phyloP scores from a whole-genome alignment of 2,113 vertebrate genomes.

The Cyphomyrus discorhynchus region DNA sequence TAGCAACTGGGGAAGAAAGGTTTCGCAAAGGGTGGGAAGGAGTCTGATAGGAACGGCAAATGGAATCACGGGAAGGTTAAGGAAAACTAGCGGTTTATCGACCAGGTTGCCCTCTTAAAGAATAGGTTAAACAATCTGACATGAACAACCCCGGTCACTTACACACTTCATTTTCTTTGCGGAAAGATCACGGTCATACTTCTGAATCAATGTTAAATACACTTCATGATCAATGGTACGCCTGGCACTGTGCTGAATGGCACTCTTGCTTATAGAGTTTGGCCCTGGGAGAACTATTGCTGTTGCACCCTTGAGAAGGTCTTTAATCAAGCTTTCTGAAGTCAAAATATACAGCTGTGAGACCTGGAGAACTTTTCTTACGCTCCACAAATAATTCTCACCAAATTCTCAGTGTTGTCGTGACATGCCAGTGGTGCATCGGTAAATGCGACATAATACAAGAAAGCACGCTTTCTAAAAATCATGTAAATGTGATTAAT shows the following conservation, averaged over 20 bases:
- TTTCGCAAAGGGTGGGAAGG: background rate
- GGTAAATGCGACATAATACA: background rate
- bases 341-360: background rate
- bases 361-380: background rate
- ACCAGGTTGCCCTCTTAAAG: background rate
- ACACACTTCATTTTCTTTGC: background rate
- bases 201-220: background rate
- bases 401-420: background rate
- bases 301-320: background rate
- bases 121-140: background rate
- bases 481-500: constrained; percentile 4
- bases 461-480: background rate
- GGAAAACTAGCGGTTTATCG: background rate
- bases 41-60: background rate
- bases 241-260: background rate
- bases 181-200: background rate
- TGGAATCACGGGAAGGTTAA: background rate
- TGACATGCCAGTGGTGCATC: background rate
- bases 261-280: background rate
- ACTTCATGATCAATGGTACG: background rate
- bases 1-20: background rate
- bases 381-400: background rate
- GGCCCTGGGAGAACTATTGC: background rate
- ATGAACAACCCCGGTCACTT: background rate
- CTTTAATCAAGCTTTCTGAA: background rate